Conservation (phyloP, 2,113 vertebrate species). For the Clarias magur region DNA sequence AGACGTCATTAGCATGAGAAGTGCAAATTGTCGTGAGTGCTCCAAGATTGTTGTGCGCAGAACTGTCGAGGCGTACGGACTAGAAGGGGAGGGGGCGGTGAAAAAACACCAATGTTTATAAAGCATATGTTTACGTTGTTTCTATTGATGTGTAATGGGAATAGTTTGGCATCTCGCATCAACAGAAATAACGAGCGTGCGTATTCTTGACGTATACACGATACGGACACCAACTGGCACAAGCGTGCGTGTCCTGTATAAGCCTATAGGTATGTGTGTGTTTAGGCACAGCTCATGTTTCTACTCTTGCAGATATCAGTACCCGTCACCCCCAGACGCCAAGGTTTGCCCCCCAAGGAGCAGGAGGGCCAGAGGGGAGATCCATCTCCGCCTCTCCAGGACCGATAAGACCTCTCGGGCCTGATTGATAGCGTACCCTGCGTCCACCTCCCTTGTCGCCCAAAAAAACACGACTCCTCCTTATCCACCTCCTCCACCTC, state of each 20-base stretch:
- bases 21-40: neutral
- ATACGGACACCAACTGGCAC: conserved; percentile 56
- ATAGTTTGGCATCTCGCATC: conserved; percentile 26
- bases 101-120: neutral
- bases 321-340: neutral
- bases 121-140: neutral
- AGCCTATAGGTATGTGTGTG: conserved; percentile 37
- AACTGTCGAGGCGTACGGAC: neutral
- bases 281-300: conserved; percentile 37
- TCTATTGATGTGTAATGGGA: conserved; percentile 27
- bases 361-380: conserved; percentile 6
- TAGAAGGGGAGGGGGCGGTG: too few relatives aligned
- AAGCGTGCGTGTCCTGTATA: conserved; percentile 32
- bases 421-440: conserved; percentile 51
- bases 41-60: neutral
- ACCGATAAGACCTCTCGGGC: conserved; percentile 47
- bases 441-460: neutral
- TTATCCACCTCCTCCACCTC: conserved; percentile 9
- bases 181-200: conserved; percentile 25
- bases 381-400: conserved; percentile 36
- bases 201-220: conserved; percentile 50
- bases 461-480: neutral
- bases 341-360: conserved; percentile 32
- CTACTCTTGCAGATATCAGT: neutral
- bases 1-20: neutral